A percentile compares a stretch with the other conserved stretches of the same genome.
Evolutionary conservation across 2,113 vertebrate genomes (phyloP).

Genomic region (Apteryx mantelli): DNA sequence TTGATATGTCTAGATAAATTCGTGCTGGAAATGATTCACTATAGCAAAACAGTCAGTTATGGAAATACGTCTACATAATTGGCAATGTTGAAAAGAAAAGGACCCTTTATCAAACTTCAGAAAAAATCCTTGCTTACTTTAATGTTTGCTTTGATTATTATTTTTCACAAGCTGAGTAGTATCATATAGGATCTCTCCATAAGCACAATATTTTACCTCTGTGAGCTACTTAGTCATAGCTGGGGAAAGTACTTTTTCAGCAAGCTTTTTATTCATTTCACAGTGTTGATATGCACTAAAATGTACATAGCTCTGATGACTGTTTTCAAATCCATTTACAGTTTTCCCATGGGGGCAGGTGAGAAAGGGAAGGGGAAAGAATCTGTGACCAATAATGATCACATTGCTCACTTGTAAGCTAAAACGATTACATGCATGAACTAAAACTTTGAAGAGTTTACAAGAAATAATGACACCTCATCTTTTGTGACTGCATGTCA

Average conservation of each 20-base stretch:
- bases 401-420: not conserved
- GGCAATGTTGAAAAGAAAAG: not conserved
- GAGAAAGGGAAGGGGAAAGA: not conserved
- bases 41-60: not conserved
- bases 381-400: not conserved
- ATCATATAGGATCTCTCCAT: not conserved
- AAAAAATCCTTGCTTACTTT: not conserved
- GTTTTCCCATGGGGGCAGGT: not conserved
- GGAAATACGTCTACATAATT: not conserved
- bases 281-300: not conserved
- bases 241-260: not conserved
- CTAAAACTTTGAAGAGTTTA: not conserved
- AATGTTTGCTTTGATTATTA: not conserved
- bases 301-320: not conserved
- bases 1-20: not conserved
- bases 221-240: not conserved
- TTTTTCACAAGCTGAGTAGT: not conserved
- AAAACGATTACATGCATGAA: not conserved
- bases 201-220: not conserved
- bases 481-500: not conserved
- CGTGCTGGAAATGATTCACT: not conserved
- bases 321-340: not conserved
- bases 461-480: no score
- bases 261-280: not conserved
- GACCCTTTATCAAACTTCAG: no score